A percentile compares a stretch with the other conserved stretches of the same genome.
These are phyloP conservation scores for Drosophila nebulosa DNA, from an alignment of 1,140 invertebrate genomes.

Conservation along the genomic window DNA sequence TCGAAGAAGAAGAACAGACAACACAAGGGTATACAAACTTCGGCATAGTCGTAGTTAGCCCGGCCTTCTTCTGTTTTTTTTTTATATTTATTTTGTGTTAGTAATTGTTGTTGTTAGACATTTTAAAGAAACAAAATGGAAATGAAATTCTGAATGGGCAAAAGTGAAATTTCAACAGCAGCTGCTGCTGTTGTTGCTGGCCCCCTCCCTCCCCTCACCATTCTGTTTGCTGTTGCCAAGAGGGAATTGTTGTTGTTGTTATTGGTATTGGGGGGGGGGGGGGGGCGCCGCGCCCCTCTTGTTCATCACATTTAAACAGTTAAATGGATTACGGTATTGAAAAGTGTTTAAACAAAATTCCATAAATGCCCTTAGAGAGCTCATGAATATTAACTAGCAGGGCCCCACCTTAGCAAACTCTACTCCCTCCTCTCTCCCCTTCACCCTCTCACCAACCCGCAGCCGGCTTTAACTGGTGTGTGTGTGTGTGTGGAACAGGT, in stretches of 20 bases:
- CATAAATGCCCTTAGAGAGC: constrained; percentile 29
- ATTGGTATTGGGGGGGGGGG: constrained; percentile 7
- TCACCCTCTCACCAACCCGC: not conserved
- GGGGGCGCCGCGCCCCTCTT: constrained; percentile 17
- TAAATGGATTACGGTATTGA: constrained; percentile 72
- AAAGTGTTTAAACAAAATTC: constrained; percentile 42
- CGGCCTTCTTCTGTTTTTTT: no score
- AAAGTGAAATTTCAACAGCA: constrained; percentile 34
- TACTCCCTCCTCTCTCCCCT: no score
- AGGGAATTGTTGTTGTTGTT: not conserved
- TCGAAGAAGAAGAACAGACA: no score
- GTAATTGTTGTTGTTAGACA: not conserved
- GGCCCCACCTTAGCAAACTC: not conserved
- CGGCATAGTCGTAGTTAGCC: no score
- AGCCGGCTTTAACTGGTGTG: no score
- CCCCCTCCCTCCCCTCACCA: no score
- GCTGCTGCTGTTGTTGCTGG: not conserved
- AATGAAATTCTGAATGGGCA: not conserved
- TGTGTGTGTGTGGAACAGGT: constrained; percentile 12
- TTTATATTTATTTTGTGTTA: not conserved
- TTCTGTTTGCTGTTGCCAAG: not conserved
- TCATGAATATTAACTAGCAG: constrained; percentile 66
- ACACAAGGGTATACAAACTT: no score
- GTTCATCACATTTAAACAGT: constrained; percentile 54
- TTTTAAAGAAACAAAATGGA: not conserved